Conservation (phyloP, 2,888 invertebrate genomes). For the Drosophila monieri region DNA sequence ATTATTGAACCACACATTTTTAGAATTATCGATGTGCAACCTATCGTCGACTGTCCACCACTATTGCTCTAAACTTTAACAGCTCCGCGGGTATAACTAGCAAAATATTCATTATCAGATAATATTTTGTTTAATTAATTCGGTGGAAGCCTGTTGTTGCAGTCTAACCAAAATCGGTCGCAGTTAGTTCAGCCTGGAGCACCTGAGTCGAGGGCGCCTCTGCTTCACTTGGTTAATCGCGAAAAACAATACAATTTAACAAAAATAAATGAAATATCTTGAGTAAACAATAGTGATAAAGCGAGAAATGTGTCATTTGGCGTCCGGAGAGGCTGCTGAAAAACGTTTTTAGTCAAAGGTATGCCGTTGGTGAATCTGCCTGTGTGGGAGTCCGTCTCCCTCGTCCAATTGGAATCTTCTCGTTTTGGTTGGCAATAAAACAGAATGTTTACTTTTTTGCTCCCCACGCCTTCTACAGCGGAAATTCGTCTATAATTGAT, state of each 20-base stretch:
- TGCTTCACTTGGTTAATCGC: conserved; percentile 57
- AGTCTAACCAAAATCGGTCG: neutral
- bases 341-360: conserved; percentile 62
- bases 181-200: neutral
- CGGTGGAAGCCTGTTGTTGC: neutral
- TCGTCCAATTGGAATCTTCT: conserved; percentile 62
- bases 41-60: neutral
- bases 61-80: neutral
- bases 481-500: conserved; percentile 31
- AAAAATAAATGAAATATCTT: conserved; percentile 47
- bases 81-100: neutral
- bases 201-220: conserved; percentile 35
- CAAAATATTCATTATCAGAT: neutral
- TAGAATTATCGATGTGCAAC: neutral
- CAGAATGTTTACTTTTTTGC: conserved; percentile 34
- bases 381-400: conserved; percentile 65
- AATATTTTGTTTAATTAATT: neutral
- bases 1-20: neutral
- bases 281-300: conserved; percentile 64
- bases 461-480: conserved; percentile 6
- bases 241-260: conserved; percentile 58
- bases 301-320: conserved; percentile 50
- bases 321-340: conserved; percentile 39
- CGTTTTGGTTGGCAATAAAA: conserved; percentile 49
- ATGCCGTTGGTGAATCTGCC: conserved; percentile 47